These are phyloP conservation scores for Pachymerium ferrugineum DNA, from an alignment of 2,888 invertebrate genomes.

Conservation along the genomic window DNA sequence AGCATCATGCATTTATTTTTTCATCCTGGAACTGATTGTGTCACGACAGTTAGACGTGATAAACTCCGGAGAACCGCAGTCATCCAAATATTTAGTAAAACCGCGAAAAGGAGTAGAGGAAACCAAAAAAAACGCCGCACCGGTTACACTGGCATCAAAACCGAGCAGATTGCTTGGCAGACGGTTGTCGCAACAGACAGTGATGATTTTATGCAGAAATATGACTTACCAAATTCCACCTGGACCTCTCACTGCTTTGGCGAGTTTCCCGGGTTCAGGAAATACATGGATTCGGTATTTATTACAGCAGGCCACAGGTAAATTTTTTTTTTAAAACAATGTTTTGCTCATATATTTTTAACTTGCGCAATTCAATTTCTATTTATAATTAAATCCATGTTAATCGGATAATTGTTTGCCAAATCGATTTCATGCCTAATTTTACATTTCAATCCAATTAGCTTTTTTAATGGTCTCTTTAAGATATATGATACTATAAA, in stretches of 20 bases:
- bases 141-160: not conserved
- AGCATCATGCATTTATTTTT: not conserved
- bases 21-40: not conserved
- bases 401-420: no score
- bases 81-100: not conserved
- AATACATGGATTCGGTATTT: slow-evolving; percentile 77
- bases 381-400: no score
- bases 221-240: slow-evolving; percentile 45
- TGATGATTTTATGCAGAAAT: not conserved
- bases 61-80: not conserved
- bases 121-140: not conserved
- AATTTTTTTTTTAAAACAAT: slow-evolving; percentile 7
- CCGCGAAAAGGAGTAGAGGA: not conserved
- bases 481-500: no score
- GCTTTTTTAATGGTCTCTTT: no score
- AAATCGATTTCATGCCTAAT: no score
- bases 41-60: not conserved
- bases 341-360: no score
- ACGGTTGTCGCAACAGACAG: not conserved
- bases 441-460: no score
- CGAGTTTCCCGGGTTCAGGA: slow-evolving; percentile 76
- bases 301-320: slow-evolving; percentile 61
- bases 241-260: slow-evolving; percentile 60
- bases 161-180: not conserved
- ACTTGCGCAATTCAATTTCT: no score